Conservation (phyloP, 2,797 vertebrate genomes). For the Oceanodroma leucorhoa region DNA sequence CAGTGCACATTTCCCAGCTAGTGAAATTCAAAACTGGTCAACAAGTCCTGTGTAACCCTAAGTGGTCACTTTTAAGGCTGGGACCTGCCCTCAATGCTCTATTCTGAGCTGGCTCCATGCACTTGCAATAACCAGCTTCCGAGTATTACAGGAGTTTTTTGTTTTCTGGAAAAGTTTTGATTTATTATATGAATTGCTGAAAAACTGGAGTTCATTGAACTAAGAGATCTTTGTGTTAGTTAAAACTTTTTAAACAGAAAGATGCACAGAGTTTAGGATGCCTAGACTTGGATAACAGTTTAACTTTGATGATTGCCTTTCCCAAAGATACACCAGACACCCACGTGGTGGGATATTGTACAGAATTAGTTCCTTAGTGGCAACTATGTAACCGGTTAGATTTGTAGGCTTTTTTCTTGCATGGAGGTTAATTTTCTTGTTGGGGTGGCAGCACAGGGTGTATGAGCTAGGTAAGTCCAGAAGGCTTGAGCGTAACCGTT, state of each 20-base stretch:
- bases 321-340: no score
- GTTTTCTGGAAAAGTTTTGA: background rate
- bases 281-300: background rate
- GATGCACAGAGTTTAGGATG: background rate
- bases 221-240: background rate
- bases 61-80: background rate
- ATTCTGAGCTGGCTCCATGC: background rate
- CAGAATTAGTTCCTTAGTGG: background rate
- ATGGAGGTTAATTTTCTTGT: background rate
- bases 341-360: background rate
- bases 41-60: background rate
- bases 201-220: background rate
- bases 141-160: background rate
- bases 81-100: rapidly evolving
- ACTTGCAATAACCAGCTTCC: background rate
- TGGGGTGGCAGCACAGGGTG: background rate
- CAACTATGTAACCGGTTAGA: background rate
- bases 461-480: background rate
- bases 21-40: background rate
- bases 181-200: background rate
- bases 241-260: background rate
- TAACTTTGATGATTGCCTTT: background rate
- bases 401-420: background rate
- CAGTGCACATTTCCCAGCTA: background rate
- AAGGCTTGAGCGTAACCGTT: background rate